phyloP scores from a whole-genome alignment of 2,888 invertebrate genomes.

The Scaptomyza caliginosa region DNA sequence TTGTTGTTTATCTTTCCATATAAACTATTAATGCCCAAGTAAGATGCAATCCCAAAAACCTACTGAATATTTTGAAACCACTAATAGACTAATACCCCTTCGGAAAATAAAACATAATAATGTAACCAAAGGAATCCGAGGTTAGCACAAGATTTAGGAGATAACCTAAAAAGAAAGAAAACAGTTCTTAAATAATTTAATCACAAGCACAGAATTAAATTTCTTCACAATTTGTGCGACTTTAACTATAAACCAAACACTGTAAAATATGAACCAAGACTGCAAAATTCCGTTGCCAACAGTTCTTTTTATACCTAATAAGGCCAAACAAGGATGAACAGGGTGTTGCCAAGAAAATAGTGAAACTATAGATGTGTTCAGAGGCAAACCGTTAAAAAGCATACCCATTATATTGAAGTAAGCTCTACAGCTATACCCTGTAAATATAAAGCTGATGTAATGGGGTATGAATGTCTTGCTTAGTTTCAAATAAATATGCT shows the following conservation, averaged over 20 bases:
- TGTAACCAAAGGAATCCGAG: too few relatives aligned
- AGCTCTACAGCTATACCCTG: slow-evolving; percentile 18
- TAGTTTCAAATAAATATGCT: too few relatives aligned
- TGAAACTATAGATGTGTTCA: not conserved
- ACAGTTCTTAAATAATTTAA: not conserved
- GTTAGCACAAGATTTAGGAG: too few relatives aligned
- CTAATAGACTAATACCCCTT: too few relatives aligned
- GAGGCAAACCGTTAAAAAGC: slow-evolving; percentile 16
- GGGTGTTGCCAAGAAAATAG: slow-evolving; percentile 40
- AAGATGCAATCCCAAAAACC: too few relatives aligned
- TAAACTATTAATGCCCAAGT: too few relatives aligned
- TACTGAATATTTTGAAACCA: too few relatives aligned
- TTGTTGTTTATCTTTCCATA: not conserved
- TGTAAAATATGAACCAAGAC: slow-evolving; percentile 24
- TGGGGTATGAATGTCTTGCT: not conserved
- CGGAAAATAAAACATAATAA: too few relatives aligned
- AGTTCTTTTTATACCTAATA: slow-evolving; percentile 48
- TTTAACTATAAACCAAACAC: slow-evolving; percentile 9
- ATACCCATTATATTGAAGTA: slow-evolving; percentile 51
- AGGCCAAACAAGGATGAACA: slow-evolving; percentile 29
- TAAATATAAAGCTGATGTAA: not conserved
- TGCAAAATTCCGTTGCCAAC: slow-evolving; percentile 19
- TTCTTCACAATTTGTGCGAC: not conserved
- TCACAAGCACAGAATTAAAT: not conserved
- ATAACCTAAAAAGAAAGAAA: not conserved